These are phyloP conservation scores for Glyptemys insculpta DNA, from an alignment of 2,797 vertebrate species.

Conservation along the genomic window DNA sequence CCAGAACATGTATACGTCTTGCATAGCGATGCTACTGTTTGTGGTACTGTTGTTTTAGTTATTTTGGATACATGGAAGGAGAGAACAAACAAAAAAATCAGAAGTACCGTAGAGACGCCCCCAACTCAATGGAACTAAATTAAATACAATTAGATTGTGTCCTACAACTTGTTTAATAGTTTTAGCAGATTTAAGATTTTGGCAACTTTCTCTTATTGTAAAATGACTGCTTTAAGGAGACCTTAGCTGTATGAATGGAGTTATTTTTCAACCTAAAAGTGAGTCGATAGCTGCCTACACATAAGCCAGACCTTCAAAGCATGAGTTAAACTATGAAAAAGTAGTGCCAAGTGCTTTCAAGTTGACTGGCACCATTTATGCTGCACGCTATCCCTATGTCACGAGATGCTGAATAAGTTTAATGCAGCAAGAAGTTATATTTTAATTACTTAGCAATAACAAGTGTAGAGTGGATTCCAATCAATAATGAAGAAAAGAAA, in stretches of 20 bases:
- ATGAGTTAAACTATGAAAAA: background rate
- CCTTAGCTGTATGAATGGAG: rapidly evolving
- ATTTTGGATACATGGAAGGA: background rate
- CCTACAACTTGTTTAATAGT: rapidly evolving
- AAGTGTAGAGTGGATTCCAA: background rate
- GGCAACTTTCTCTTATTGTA: background rate
- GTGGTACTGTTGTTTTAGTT: background rate
- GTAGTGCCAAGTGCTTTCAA: rapidly evolving
- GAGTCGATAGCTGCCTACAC: background rate
- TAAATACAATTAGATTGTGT: background rate
- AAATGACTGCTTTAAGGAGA: background rate
- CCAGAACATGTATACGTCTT: background rate
- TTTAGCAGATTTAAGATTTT: background rate
- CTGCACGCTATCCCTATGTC: background rate
- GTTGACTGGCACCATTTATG: rapidly evolving
- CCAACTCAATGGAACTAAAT: rapidly evolving
- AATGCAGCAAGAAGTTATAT: background rate
- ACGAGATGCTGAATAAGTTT: background rate
- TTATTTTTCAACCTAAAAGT: background rate
- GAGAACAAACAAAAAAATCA: background rate
- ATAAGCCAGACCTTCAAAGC: background rate
- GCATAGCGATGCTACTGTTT: background rate
- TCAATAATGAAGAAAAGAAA: background rate
- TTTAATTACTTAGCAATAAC: rapidly evolving
- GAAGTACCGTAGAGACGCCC: background rate